Evolutionary conservation across 2,888 invertebrate genomes (phyloP), one percentile per base, ranked within the genome.

Genomic region (Coecobrya sp.): DNA sequence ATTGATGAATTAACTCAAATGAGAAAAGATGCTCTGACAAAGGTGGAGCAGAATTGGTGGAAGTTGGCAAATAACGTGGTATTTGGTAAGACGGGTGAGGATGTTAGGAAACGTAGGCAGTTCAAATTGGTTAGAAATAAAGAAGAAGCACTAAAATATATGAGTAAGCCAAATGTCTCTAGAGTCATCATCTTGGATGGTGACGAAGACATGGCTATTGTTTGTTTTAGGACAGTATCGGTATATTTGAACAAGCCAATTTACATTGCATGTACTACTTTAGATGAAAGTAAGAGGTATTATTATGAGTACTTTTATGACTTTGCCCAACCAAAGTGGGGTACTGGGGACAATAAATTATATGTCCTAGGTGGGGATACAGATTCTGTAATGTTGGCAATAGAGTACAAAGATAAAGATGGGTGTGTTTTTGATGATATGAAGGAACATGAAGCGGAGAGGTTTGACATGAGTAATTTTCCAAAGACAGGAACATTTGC

Each of bases 291-390:
- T 68, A 73, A 86, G 16, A 36, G 36, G 2, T 55, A 73, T 0
- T 86, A 22, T 5, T 86, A 86, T n/a, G 42, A 55, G n/a, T 86
- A 49, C 27, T 86, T 73, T 55, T 86, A 86, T 30, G 49, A 73
- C 16, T 70, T 73, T 59, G 70, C 55, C 5, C 25, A 55, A 13
- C 30, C 30, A 36, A 19, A 13, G 0, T 86, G 86, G 86, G 27
- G n/a, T 0, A 13, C 3, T 27, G 8, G 7, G 3, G 36, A 7
- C 7, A 36, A n/a, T 16, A 22, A 16, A 1, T 0, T 25, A 0
- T 0, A 10, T 22, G 82, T 36, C 1, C 16, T 52, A 16, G 70
- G 10, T 1, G 30, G 30, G 2, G 86, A 86, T 11, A 73, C 86
- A 3, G 86, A 73, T 11, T 36, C 36, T 4, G 36, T 36, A 2